phyloP scores from a whole-genome alignment of 2,888 invertebrate species.

The Rosalia funebris region DNA sequence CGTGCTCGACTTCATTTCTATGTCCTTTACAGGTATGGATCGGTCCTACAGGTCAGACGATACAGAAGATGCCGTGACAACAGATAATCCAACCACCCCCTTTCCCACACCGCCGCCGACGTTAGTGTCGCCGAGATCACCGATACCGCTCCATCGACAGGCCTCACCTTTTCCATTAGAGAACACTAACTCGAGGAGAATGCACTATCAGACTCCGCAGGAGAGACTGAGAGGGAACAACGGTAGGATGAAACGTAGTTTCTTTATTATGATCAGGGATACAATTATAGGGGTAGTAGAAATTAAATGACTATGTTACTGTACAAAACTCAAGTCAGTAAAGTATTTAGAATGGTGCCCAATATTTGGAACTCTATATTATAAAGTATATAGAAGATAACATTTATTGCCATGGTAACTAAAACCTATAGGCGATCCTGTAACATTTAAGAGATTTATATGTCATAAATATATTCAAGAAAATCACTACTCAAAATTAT shows the following conservation, averaged over 20 bases:
- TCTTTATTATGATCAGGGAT: background rate
- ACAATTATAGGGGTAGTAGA: background rate
- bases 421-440: too few species aligned
- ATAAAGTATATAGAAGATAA: too few species aligned
- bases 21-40: conserved; percentile 69
- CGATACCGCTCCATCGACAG: conserved; percentile 73
- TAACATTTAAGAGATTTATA: too few species aligned
- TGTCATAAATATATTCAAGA: too few species aligned
- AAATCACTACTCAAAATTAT: too few species aligned
- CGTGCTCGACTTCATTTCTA: background rate
- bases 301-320: too few species aligned
- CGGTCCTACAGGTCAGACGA: conserved; percentile 81
- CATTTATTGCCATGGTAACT: too few species aligned
- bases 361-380: too few species aligned
- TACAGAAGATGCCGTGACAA: conserved; percentile 70
- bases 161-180: conserved; percentile 78
- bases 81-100: conserved; percentile 68
- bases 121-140: conserved; percentile 66
- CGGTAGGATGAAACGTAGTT: conserved; percentile 53
- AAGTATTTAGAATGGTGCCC: too few species aligned
- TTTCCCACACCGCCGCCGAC: conserved; percentile 68
- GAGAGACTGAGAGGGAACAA: conserved; percentile 62
- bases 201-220: conserved; percentile 65
- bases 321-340: too few species aligned
- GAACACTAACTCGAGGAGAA: conserved; percentile 71